phyloP scores from a whole-genome alignment of 2,797 vertebrate genomes.

The Muraenolepis orangiensis region DNA sequence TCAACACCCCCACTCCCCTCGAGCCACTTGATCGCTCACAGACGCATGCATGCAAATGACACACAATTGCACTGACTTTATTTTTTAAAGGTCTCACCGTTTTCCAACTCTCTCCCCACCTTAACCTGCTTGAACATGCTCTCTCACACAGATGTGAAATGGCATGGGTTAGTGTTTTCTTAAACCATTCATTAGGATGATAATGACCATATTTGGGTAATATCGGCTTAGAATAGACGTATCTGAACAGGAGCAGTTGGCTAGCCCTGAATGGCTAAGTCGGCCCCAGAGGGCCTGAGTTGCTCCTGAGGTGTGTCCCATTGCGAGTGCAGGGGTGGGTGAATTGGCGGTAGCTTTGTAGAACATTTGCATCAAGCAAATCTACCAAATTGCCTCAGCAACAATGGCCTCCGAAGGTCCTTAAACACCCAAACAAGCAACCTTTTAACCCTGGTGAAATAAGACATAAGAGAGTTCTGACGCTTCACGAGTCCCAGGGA shows the following conservation, averaged over 20 bases:
- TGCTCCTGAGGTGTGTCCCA: not conserved
- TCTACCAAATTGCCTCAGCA: too few relatives aligned
- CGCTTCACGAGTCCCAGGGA: not conserved
- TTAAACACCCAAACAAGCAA: not conserved
- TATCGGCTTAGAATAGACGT: not conserved
- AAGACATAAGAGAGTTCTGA: not conserved
- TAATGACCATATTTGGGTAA: not conserved
- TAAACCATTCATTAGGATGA: not conserved
- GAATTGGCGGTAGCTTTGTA: not conserved
- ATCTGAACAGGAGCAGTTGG: not conserved
- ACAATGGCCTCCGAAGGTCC: not conserved
- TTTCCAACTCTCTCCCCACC: not conserved
- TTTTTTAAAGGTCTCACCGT: not conserved
- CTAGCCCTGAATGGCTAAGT: not conserved
- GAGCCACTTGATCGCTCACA: conserved; percentile 4
- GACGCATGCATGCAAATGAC: not conserved
- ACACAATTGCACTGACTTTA: not conserved
- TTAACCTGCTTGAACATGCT: not conserved
- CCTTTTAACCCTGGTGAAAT: not conserved
- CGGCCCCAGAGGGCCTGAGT: not conserved
- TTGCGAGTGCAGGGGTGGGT: not conserved
- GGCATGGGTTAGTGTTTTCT: not conserved
- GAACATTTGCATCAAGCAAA: too few relatives aligned
- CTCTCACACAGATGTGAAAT: not conserved
- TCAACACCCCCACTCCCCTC: conserved; percentile 7